Percentiles rank a stretch among this genome's conserved stretches.
These are phyloP conservation scores for Drosophila ambigua DNA, from an alignment of 1,140 invertebrate species.

Conservation along the genomic window DNA sequence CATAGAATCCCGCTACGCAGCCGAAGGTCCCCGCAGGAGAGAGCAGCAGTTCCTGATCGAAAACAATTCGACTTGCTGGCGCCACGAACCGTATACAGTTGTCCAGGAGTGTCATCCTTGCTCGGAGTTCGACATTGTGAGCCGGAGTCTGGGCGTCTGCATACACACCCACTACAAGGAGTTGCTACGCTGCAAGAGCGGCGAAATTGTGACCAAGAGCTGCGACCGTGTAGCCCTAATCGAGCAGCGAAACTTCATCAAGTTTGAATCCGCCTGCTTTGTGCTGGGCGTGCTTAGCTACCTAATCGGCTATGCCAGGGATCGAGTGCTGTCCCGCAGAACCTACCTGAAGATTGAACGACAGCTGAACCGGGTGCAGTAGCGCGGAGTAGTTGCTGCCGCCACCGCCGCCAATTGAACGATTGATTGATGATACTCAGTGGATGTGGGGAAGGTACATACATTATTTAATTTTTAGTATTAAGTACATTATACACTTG, in stretches of 20 bases:
- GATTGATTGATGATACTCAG: slow-evolving; percentile 56
- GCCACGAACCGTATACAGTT: slow-evolving; percentile 88
- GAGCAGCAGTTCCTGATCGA: slow-evolving; percentile 86
- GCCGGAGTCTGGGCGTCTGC: slow-evolving; percentile 89
- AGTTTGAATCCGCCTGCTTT: slow-evolving; percentile 91
- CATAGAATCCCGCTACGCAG: slow-evolving; percentile 88
- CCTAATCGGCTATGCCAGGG: slow-evolving; percentile 67
- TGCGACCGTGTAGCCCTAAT: slow-evolving; percentile 89
- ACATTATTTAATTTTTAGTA: slow-evolving; percentile 67
- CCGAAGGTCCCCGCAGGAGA: slow-evolving; percentile 51
- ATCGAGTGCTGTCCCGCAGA: slow-evolving; percentile 82
- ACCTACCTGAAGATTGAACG: slow-evolving; percentile 84
- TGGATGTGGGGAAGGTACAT: slow-evolving; percentile 54
- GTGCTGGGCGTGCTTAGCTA: slow-evolving; percentile 86
- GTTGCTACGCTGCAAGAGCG: slow-evolving; percentile 88
- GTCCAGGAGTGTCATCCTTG: slow-evolving; percentile 92
- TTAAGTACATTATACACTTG: slow-evolving; percentile 60
- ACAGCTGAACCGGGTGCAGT: slow-evolving; percentile 84
- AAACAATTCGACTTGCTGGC: slow-evolving; percentile 90
- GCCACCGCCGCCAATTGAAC: too few species aligned
- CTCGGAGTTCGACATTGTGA: slow-evolving; percentile 89
- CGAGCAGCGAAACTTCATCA: slow-evolving; percentile 92
- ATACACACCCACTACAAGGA: slow-evolving; percentile 89
- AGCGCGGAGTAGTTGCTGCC: slow-evolving; percentile 6
- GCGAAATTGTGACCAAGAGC: slow-evolving; percentile 88